These are phyloP conservation scores for Hiodon tergisus DNA, from an alignment of 2,113 vertebrate species.

Conservation along the genomic window DNA sequence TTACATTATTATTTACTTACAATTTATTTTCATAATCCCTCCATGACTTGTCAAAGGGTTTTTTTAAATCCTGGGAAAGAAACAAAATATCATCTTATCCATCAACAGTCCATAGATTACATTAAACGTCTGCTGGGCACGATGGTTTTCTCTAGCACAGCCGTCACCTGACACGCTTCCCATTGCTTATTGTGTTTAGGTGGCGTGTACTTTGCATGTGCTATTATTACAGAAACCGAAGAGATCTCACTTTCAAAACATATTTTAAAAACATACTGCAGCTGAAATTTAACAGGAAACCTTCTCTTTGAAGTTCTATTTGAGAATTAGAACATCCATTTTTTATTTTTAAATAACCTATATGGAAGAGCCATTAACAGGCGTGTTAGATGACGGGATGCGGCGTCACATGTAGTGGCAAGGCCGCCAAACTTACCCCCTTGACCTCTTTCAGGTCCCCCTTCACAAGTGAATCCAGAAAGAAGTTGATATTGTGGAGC, in stretches of 20 bases:
- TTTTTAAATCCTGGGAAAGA: conserved; percentile 57
- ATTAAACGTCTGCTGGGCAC: background rate
- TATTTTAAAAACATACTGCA: too few relatives aligned
- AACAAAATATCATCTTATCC: background rate
- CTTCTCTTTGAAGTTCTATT: too few relatives aligned
- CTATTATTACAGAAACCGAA: too few relatives aligned
- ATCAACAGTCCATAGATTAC: background rate
- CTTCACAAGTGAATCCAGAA: conserved; percentile 61
- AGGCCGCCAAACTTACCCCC: conserved; percentile 52
- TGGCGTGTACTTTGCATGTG: too few relatives aligned
- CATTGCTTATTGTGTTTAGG: background rate
- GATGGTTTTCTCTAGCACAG: background rate
- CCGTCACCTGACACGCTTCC: background rate
- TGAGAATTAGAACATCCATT: too few relatives aligned
- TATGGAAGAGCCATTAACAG: too few relatives aligned
- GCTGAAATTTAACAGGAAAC: too few relatives aligned
- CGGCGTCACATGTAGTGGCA: too few relatives aligned
- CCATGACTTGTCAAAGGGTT: conserved; percentile 67
- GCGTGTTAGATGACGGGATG: too few relatives aligned
- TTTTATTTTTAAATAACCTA: too few relatives aligned
- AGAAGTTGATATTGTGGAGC: conserved; percentile 62
- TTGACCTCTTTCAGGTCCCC: conserved; percentile 63
- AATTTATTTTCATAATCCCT: conserved; percentile 65
- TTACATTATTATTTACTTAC: too few relatives aligned
- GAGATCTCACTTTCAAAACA: too few relatives aligned